Evolutionary conservation across 92 coral and sea anemone species (phyloP).

Genomic region (Heliopora coerulea): DNA sequence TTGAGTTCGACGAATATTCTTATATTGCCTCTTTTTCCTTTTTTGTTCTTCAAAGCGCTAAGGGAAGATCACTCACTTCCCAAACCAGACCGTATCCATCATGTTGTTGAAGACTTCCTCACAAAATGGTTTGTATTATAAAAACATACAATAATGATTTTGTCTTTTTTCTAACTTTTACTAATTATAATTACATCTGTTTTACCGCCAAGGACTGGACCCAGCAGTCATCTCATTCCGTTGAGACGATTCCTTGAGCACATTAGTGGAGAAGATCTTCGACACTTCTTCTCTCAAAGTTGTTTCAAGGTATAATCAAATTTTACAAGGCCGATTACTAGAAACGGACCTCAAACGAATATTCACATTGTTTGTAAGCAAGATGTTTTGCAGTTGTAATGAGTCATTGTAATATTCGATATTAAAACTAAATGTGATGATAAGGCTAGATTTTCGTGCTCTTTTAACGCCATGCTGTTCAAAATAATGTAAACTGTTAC

Average conservation of each 20-base stretch:
- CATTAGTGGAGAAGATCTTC: slow-evolving; percentile 69
- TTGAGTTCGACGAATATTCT: too few species aligned
- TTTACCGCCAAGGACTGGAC: slow-evolving; percentile 70
- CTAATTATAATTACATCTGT: background rate
- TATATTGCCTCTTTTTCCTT: background rate
- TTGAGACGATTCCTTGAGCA: slow-evolving; percentile 85
- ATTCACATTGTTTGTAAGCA: too few species aligned
- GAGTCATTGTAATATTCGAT: too few species aligned
- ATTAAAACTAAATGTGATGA: too few species aligned
- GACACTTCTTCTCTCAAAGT: slow-evolving; percentile 86
- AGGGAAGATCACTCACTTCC: slow-evolving; percentile 59
- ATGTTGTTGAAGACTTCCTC: slow-evolving; percentile 88
- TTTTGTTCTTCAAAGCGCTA: slow-evolving; percentile 16
- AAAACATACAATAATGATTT: background rate
- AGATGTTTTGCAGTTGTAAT: too few species aligned
- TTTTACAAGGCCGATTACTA: too few species aligned
- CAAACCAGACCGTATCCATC: slow-evolving; percentile 87
- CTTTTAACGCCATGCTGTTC: too few species aligned
- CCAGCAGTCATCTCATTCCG: slow-evolving; percentile 76
- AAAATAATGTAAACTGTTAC: too few species aligned
- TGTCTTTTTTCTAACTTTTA: background rate
- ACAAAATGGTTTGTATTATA: slow-evolving; percentile 65
- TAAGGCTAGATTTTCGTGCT: too few species aligned
- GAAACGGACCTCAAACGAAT: too few species aligned
- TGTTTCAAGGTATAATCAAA: slow-evolving; percentile 99